Evolutionary conservation across 2,888 invertebrate species (phyloP).

Genomic region (Scaptomyza polygonia): DNA sequence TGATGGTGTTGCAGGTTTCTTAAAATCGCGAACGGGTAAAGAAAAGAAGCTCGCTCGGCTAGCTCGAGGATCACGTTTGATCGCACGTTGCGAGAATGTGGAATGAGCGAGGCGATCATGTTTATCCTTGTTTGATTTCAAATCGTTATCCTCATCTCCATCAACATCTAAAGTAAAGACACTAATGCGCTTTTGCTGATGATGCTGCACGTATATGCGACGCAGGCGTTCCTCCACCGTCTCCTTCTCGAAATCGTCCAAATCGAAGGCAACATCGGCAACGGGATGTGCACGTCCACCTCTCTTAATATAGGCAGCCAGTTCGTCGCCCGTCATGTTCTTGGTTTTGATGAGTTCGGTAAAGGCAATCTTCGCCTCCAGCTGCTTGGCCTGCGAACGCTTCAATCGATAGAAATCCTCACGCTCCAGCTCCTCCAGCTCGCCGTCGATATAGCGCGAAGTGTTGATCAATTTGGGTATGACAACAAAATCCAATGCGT

Average conservation of each 20-base stretch:
- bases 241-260: constrained; percentile 10
- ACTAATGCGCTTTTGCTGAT: neutral
- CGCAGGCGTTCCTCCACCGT: constrained; percentile 13
- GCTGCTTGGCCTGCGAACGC: constrained; percentile 80
- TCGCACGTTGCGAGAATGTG: neutral
- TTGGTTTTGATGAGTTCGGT: constrained; percentile 55
- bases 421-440: constrained; percentile 79
- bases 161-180: neutral
- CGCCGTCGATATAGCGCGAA: constrained; percentile 66
- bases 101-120: neutral
- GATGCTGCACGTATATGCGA: neutral
- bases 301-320: constrained; percentile 28
- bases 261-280: constrained; percentile 54
- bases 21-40: neutral
- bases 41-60: constrained; percentile 29
- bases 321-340: constrained; percentile 53
- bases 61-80: constrained; percentile 12
- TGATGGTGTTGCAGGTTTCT: neutral
- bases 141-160: too few relatives aligned
- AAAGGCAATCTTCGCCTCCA: constrained; percentile 71
- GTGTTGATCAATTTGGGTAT: constrained; percentile 70
- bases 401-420: constrained; percentile 82
- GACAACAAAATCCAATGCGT: constrained; percentile 79
- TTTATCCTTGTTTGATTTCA: neutral
- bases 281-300: constrained; percentile 25